Evolutionary conservation across 92 coral and sea anemone genomes (phyloP), one percentile per base, ranked within the genome.

Genomic region (Epizoanthus stellaris): DNA sequence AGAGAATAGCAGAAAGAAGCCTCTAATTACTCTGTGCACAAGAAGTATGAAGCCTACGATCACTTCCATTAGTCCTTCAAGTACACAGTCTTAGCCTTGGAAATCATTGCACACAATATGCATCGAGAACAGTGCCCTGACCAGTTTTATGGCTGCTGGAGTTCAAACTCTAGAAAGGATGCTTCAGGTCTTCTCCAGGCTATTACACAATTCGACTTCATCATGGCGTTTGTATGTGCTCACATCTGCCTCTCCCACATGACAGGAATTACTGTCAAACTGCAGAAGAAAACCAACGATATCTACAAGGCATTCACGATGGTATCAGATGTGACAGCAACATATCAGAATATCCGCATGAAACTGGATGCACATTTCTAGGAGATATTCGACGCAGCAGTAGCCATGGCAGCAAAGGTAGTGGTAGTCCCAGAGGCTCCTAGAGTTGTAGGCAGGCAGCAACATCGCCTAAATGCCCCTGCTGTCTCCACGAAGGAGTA

Each of bases 81-180:
- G 58, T 83, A 85, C 66, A 65, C 59, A 75, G 89, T 86, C 25
- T 86, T 86, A 14, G 79, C 86, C 73, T 80, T 87, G 90, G 86
- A 87, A 69, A 54, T 87, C 86, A 87, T 71, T 6, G 90, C 81
- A 11, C 90, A 87, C 90, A 87, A 87, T 40, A 70, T 80, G 75
- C 90, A 87, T 62, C 90, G 69, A 36, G 81, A 80, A 39, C 59
- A 87, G 86, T 87, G 90, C 40, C 90, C 90, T 40, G 90, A 80
- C 64, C 90, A 87, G 86, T 87, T 80, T 70, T 40, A 71, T 40
- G 90, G 86, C 71, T 80, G 80, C 43, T 87, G 90, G 90, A 63
- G 56, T n/a, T 13, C 77, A 82, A 85, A 34, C 49, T 57, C 73
- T 14, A 36, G 84, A 85, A 87, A 58, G 15, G 90, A 82, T 82